Base-by-base conservation (phyloP, 2,888 invertebrate species). In the Aethes cnicana region DNA sequence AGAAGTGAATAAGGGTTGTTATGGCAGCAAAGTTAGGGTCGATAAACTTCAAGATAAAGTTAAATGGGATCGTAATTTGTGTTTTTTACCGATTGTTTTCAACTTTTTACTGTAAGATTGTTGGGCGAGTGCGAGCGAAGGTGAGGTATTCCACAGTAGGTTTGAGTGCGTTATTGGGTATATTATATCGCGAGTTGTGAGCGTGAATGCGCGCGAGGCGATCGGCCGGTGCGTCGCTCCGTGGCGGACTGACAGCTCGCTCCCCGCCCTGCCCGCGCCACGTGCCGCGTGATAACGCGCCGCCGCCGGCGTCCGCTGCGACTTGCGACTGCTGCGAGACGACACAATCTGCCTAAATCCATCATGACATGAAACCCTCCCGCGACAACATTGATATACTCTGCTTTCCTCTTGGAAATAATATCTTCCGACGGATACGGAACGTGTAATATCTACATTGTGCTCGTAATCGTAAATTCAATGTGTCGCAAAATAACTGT, bases 1-100 rank as follows among this genome's bases (percentile, higher is more conserved):
- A 77, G 77, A 71, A 83, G 76, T 77, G 81, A 84, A 81, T 83
- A 84, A 85, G 87, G 88, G 88, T 84, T 84, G 84, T 82, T 84
- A 81, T 81, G 70, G 78, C 75, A 68, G 77, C 64, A 69, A 67
- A 63, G 71, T 63, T 62, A 76, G 84, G 88, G 86, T 85, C 87
- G 87, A 86, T 82, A 85, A 84, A 85, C 81, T 87, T 85, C 73
- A 62, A 63, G 44, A 61, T 57, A 62, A 44, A 49, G 28, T 43
- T 30, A 30, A 23, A 42, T 33, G 16, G 16, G 41, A 25, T 8
- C 17, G 23, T 17, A 9, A 28, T 43, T 33, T 14, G 18, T 9
- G 12, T 33, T 17, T 5, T 43, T 14, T 44, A 37, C 36, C 35
- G 14, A 25, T 50, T 4, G 14, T 12, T n/a, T 17, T n/a, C n/a